Conservation (phyloP, 2,113 vertebrate genomes). For the Saguinus midas region DNA sequence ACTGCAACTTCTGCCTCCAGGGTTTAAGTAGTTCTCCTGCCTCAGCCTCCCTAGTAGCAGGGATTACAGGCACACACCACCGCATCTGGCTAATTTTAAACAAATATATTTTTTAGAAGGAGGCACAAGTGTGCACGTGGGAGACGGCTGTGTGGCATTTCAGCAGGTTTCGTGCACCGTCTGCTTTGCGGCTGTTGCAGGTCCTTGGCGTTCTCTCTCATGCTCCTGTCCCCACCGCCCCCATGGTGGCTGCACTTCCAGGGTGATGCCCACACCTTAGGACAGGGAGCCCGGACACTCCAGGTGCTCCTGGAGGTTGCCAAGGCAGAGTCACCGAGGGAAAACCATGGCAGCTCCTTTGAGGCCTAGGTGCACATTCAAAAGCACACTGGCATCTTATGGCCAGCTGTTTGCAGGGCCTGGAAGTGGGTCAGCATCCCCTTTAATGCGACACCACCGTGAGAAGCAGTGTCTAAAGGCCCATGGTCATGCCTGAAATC, state of each 20-base stretch:
- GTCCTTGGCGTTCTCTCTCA: background rate
- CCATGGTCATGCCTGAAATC: background rate
- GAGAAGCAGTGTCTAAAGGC: background rate
- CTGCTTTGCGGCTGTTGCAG: rapidly evolving
- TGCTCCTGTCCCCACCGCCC: rapidly evolving
- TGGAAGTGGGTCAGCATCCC: background rate
- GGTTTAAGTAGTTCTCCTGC: too few relatives aligned
- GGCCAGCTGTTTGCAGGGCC: background rate
- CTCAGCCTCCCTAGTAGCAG: too few relatives aligned
- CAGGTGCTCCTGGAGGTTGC: background rate
- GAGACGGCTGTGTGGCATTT: rapidly evolving
- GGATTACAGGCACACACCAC: too few relatives aligned
- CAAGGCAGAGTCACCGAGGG: background rate
- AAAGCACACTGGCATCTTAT: rapidly evolving
- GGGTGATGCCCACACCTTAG: background rate
- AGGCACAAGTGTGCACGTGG: background rate
- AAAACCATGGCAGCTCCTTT: background rate
- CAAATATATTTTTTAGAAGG: background rate
- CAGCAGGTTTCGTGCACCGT: background rate
- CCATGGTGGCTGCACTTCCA: rapidly evolving
- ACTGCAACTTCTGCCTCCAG: too few relatives aligned
- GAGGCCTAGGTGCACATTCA: background rate
- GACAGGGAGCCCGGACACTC: background rate
- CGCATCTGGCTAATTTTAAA: background rate
- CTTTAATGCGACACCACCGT: rapidly evolving